Evolutionary conservation across 2,113 vertebrate species (phyloP), one percentile per base, ranked within the genome.

Genomic region (Atrichornis clamosus): DNA sequence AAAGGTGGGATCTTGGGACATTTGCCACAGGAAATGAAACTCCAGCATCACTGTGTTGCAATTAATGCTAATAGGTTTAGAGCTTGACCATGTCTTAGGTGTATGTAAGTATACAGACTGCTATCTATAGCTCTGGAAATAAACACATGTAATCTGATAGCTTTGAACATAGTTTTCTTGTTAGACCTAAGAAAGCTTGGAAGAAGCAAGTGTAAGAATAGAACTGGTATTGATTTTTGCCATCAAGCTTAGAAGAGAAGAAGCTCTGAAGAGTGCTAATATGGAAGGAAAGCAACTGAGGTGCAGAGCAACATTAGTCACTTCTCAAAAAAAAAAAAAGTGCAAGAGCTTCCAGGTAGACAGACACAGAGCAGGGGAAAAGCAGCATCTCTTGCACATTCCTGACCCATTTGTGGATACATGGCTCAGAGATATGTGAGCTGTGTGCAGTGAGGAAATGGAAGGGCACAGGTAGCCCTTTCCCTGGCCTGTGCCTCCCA

Each of bases 51-150:
- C 17, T 63, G 22, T 63, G 30, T 84, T 74, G 70, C 59, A 83
- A 5, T 39, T 47, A 85, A 50, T 19, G 55, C 76, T 65, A 69
- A 53, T 21, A 72, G 22, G 15, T 89, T 80, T 92, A 87, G 94
- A 95, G 33, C 44, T 37, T 68, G 32, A 88, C 27, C 32, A 10
- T 4, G 15, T 37, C 56, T 68, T 93, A 88, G 24, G 16, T 94
- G 80, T 80, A 33, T 11, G 2, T 46, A 92, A 92, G 59, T 72
- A 88, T 6, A 90, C 79, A 84, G 46, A 75, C 13, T 21, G 60
- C 68, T 96, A 90, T 86, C 92, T 86, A 86, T 81, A 92, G 85
- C 68, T 88, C 50, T 86, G 52, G 93, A 94, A 90, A 96, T 89
- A 93, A 95, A 95, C 88, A 84, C 22, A 32, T 0, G 42, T 67